Conservation (phyloP, 92 coral and sea anemone genomes). For the Anthopleura xanthogrammica region DNA sequence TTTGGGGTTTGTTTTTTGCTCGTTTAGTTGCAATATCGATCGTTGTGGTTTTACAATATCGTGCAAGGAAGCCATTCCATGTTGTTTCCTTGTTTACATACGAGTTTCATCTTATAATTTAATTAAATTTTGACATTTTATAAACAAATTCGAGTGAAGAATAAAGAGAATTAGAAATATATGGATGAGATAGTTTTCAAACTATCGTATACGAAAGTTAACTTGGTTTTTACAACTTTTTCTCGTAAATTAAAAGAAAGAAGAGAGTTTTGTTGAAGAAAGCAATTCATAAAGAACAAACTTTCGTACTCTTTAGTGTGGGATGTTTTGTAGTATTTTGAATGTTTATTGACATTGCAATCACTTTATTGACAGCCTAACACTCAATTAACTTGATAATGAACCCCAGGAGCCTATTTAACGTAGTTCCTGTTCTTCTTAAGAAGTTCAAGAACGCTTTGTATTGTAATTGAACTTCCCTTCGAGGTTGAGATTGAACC, state of each 20-base stretch:
- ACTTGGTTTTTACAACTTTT: neutral
- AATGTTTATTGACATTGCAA: neutral
- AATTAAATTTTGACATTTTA: neutral
- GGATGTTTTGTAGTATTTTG: neutral
- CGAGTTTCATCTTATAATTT: neutral
- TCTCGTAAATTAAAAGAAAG: neutral
- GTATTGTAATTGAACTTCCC: neutral
- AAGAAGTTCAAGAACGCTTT: neutral
- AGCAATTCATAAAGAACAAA: neutral
- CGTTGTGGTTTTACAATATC: neutral
- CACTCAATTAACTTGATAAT: constrained; percentile 26
- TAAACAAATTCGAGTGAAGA: neutral
- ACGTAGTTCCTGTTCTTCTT: neutral
- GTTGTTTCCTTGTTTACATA: neutral
- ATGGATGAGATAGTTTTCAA: neutral
- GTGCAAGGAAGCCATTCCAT: neutral
- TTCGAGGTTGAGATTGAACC: neutral
- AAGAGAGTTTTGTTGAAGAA: neutral
- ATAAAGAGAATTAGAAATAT: neutral
- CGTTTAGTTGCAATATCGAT: neutral
- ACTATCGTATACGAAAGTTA: neutral
- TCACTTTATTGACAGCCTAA: constrained; percentile 11
- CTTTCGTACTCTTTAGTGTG: neutral
- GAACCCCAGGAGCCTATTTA: constrained; percentile 20
- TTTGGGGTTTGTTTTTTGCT: neutral